A percentile compares a stretch with the other conserved stretches of the same genome.
These are phyloP conservation scores for Ethmia dodecea DNA, from an alignment of 2,888 invertebrate genomes.

Conservation along the genomic window DNA sequence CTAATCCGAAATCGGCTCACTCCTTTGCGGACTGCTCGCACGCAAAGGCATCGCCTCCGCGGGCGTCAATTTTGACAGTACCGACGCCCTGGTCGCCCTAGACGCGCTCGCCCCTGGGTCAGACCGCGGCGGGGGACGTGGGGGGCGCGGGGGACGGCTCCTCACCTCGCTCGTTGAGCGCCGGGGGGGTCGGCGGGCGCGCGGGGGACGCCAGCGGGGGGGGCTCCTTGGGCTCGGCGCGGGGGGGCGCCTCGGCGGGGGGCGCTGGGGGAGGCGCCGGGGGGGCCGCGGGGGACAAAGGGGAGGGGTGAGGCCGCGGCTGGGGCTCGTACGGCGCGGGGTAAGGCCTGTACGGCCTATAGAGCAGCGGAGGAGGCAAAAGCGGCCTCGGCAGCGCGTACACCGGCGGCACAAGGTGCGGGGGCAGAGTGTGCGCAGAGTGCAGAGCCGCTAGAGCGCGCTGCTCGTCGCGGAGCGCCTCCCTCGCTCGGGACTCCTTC, in stretches of 20 bases:
- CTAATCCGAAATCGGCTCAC: too few relatives aligned
- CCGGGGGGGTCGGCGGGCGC: slow-evolving; percentile 23
- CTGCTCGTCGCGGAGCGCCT: slow-evolving; percentile 43
- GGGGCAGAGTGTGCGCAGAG: slow-evolving; percentile 25
- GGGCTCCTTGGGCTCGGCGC: slow-evolving; percentile 24
- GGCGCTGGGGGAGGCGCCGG: slow-evolving; percentile 22
- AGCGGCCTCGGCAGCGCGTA: slow-evolving; percentile 38
- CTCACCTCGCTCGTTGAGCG: slow-evolving; percentile 20
- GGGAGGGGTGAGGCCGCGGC: slow-evolving; percentile 31
- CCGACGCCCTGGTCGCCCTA: too few relatives aligned
- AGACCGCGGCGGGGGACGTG: too few relatives aligned
- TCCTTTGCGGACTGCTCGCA: too few relatives aligned
- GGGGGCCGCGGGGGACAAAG: slow-evolving; percentile 29
- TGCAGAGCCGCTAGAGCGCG: slow-evolving; percentile 37
- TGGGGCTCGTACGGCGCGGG: slow-evolving; percentile 26
- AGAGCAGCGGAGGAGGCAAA: slow-evolving; percentile 33
- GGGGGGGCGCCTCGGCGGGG: slow-evolving; percentile 15
- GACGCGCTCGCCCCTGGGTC: too few relatives aligned
- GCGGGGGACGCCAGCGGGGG: slow-evolving; percentile 20
- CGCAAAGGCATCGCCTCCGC: too few relatives aligned
- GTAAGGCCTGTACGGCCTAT: slow-evolving; percentile 53
- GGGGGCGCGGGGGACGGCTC: slow-evolving; percentile 19
- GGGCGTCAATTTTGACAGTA: too few relatives aligned
- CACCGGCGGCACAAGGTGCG: slow-evolving; percentile 36
- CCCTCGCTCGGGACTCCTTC: slow-evolving; percentile 61